A percentile compares a stretch with the other conserved stretches of the same genome.
These are phyloP conservation scores for Clanis bilineata DNA, from an alignment of 2,888 invertebrate genomes.

Conservation along the genomic window DNA sequence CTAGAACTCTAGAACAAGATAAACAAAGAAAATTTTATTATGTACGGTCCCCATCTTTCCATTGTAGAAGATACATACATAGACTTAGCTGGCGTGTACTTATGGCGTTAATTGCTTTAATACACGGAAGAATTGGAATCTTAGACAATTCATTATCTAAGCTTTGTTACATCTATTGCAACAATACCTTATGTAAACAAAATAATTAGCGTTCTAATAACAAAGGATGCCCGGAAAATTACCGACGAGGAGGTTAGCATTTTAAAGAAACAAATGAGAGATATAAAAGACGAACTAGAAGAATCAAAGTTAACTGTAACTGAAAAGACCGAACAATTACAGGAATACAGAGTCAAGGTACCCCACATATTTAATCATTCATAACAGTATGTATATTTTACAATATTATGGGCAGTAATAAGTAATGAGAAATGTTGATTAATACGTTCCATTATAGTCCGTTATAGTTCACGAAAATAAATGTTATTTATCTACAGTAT, in stretches of 20 bases:
- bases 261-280: conserved; percentile 57
- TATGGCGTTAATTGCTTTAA: not conserved
- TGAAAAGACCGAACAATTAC: conserved; percentile 64
- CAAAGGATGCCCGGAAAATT: conserved; percentile 49
- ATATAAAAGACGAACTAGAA: conserved; percentile 60
- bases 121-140: not conserved
- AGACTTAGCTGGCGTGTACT: not conserved
- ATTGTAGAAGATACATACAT: too few species aligned
- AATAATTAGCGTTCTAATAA: conserved; percentile 11
- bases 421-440: not conserved
- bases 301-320: conserved; percentile 55
- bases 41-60: too few species aligned
- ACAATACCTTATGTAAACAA: not conserved
- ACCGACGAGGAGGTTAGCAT: conserved; percentile 50
- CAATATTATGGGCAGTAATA: not conserved
- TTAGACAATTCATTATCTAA: not conserved
- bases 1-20: too few species aligned
- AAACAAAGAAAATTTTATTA: too few species aligned
- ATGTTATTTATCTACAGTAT: conserved; percentile 49
- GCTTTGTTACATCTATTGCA: not conserved
- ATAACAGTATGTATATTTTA: not conserved
- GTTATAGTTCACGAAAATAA: not conserved
- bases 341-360: conserved; percentile 69
- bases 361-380: not conserved
- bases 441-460: not conserved